A percentile compares a stretch with the other conserved stretches of the same genome.
These are phyloP conservation scores for Amphilophus citrinellus DNA, from an alignment of 2,113 vertebrate genomes.

Conservation along the genomic window DNA sequence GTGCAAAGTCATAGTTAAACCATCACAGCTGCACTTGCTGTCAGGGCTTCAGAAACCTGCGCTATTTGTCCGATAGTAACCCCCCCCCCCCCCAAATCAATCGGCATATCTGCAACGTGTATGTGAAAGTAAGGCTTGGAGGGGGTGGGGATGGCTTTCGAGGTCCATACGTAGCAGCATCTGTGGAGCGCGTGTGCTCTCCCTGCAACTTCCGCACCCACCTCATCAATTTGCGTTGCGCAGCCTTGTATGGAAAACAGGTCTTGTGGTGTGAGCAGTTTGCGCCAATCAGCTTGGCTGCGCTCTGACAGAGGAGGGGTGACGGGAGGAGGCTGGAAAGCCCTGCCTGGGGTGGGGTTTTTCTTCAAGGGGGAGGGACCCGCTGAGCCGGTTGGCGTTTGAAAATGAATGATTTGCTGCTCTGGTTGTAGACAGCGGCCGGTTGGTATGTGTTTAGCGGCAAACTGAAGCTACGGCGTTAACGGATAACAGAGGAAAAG, in stretches of 20 bases:
- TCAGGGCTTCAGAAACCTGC: neutral
- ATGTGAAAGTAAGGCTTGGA: neutral
- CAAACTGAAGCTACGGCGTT: neutral
- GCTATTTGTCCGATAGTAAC: conserved; percentile 76
- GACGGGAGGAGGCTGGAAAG: conserved; percentile 50
- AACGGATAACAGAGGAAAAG: neutral
- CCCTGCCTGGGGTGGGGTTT: conserved; percentile 75
- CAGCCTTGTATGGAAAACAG: conserved; percentile 79
- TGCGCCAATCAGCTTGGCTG: conserved; percentile 74
- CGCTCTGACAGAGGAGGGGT: conserved; percentile 8
- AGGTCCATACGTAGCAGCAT: conserved; percentile 38
- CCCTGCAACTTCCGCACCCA: conserved; percentile 24
- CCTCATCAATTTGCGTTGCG: conserved; percentile 48
- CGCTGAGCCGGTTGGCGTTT: conserved; percentile 69
- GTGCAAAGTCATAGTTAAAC: conserved; percentile 18
- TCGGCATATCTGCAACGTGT: conserved; percentile 20
- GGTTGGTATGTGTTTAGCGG: neutral
- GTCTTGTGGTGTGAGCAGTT: conserved; percentile 86
- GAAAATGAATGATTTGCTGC: conserved; percentile 80
- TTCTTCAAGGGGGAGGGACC: conserved; percentile 52
- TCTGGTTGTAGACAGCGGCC: conserved; percentile 18
- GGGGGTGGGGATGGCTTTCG: neutral
- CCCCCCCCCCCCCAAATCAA: neutral
- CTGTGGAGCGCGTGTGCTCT: neutral
- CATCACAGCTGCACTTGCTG: conserved; percentile 48